These are phyloP conservation scores for Nomada flava DNA, from an alignment of 2,888 invertebrate genomes.

Conservation along the genomic window DNA sequence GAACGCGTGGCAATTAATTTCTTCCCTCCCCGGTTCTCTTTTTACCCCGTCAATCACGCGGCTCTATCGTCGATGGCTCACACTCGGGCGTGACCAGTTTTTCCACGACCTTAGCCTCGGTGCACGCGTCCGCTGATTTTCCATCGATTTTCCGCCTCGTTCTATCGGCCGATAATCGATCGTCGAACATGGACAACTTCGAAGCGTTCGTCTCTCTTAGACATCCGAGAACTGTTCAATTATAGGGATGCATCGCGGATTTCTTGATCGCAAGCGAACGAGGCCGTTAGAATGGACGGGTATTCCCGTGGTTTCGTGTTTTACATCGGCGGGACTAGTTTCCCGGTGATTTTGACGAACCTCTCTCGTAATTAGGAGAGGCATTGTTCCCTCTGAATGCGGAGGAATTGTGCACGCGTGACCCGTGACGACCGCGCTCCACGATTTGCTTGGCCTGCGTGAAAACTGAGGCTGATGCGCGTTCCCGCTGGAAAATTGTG, in stretches of 20 bases:
- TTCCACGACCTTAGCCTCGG: conserved; percentile 16
- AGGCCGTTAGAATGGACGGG: not conserved
- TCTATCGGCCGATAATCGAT: too few relatives aligned
- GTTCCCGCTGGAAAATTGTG: conserved; percentile 39
- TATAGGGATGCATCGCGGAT: conserved; percentile 9
- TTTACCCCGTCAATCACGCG: conserved; percentile 25
- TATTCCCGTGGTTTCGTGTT: not conserved
- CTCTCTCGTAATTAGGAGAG: conserved; percentile 56
- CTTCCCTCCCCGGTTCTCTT: conserved; percentile 8
- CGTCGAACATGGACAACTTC: too few relatives aligned
- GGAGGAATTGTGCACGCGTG: conserved; percentile 53
- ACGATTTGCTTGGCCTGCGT: conserved; percentile 25
- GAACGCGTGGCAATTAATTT: conserved; percentile 41
- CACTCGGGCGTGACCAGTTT: conserved; percentile 27
- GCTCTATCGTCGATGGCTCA: too few relatives aligned
- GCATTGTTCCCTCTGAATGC: conserved; percentile 56
- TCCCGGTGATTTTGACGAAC: conserved; percentile 54
- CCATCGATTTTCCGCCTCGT: conserved; percentile 6
- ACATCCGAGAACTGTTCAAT: not conserved
- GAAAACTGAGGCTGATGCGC: conserved; percentile 29
- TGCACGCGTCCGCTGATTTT: not conserved
- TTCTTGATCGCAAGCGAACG: not conserved
- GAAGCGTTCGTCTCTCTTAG: too few relatives aligned
- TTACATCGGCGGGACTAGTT: not conserved
- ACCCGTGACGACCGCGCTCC: conserved; percentile 60